A percentile compares a stretch with the other conserved stretches of the same genome.
phyloP scores from a whole-genome alignment of 2,888 invertebrate species.

The Callimorpha dominula region DNA sequence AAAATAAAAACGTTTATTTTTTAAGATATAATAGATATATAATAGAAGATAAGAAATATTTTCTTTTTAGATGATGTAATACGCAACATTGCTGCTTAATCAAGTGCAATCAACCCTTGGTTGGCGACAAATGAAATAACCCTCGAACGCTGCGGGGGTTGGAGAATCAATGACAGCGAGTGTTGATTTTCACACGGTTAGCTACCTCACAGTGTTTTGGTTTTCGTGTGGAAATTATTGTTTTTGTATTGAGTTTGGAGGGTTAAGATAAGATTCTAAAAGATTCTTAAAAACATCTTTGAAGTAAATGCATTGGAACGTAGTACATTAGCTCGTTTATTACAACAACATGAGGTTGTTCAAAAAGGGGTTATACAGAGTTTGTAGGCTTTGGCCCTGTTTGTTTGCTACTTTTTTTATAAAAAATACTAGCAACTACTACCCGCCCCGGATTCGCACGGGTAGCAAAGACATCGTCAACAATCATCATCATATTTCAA shows the following conservation, averaged over 20 bases:
- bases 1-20: slow-evolving; percentile 26
- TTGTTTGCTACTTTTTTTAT: too few species aligned
- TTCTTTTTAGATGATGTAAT: slow-evolving; percentile 17
- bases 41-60: slow-evolving; percentile 39
- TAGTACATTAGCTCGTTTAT: too few species aligned
- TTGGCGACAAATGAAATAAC: slow-evolving; percentile 50
- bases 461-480: too few species aligned
- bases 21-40: too few species aligned
- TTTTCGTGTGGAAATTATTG: slow-evolving; percentile 47
- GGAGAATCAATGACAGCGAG: slow-evolving; percentile 36
- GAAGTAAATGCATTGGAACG: background rate
- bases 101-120: slow-evolving; percentile 47
- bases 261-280: slow-evolving; percentile 29
- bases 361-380: too few species aligned
- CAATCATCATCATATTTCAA: too few species aligned
- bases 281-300: background rate
- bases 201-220: slow-evolving; percentile 30
- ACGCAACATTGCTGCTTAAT: slow-evolving; percentile 51
- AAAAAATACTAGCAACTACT: too few species aligned
- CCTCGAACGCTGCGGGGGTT: slow-evolving; percentile 50
- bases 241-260: slow-evolving; percentile 18
- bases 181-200: slow-evolving; percentile 53
- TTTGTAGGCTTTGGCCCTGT: too few species aligned
- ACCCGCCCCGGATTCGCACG: too few species aligned
- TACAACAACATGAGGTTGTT: too few species aligned